phyloP scores from a whole-genome alignment of 2,113 vertebrate species.

The Excalfactoria chinensis region DNA sequence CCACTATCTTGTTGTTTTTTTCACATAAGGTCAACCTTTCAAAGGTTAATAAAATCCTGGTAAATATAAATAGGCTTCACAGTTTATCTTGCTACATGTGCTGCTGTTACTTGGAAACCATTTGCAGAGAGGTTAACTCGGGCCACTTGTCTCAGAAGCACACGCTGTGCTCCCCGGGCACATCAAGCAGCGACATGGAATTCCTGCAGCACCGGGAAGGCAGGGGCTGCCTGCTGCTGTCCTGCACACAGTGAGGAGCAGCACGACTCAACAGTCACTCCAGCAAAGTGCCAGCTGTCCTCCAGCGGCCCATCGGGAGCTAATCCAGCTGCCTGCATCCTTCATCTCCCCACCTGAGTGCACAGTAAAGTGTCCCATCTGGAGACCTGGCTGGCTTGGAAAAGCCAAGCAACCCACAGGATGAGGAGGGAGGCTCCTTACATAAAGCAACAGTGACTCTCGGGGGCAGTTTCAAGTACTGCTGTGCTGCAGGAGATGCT shows the following conservation, averaged over 20 bases:
- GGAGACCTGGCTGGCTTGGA: not conserved
- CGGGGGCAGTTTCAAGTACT: conserved; percentile 42
- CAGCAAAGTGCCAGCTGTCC: accelerated
- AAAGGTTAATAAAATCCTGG: conserved; percentile 78
- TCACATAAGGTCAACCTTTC: conserved; percentile 78
- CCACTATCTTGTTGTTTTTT: conserved; percentile 28
- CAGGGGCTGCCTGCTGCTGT: not conserved
- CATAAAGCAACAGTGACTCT: conserved; percentile 72
- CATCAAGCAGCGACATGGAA: not conserved
- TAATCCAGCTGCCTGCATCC: not conserved
- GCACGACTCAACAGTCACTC: not conserved
- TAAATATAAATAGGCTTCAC: conserved; percentile 71
- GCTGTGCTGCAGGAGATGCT: not conserved
- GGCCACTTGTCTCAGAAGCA: conserved; percentile 34
- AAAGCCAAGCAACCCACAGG: not conserved
- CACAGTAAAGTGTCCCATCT: accelerated
- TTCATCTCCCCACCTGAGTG: not conserved
- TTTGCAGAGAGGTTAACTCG: conserved; percentile 61
- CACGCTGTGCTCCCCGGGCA: conserved; percentile 41
- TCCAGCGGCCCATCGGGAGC: not conserved
- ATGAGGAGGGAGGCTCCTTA: not conserved
- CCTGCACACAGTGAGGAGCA: not conserved
- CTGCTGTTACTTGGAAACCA: conserved; percentile 67
- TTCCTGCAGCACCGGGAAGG: not conserved
- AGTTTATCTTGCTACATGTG: conserved; percentile 9